These are phyloP conservation scores for Botia almorhae DNA, from an alignment of 2,797 vertebrate genomes.

Conservation along the genomic window DNA sequence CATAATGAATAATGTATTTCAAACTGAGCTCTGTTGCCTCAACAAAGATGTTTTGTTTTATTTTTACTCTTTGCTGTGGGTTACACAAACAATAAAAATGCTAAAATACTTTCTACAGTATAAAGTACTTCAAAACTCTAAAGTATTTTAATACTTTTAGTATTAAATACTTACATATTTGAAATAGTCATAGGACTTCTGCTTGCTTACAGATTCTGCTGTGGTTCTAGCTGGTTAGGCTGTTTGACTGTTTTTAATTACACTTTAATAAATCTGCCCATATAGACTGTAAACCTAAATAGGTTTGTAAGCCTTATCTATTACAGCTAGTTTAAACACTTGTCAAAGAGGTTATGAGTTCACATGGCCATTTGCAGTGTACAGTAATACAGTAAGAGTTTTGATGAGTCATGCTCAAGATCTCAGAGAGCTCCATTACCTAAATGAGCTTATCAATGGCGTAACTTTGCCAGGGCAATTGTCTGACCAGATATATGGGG, in stretches of 20 bases:
- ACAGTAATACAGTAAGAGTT: conserved; percentile 22
- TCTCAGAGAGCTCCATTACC: conserved; percentile 29
- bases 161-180: too few species aligned
- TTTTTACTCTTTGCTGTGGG: too few species aligned
- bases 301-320: too few species aligned
- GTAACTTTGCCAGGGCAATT: conserved; percentile 21
- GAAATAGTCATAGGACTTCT: too few species aligned
- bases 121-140: too few species aligned
- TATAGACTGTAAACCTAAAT: neutral
- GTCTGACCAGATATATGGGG: conserved; percentile 36
- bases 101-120: too few species aligned
- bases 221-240: neutral
- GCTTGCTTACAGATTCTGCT: too few species aligned
- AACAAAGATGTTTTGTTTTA: neutral
- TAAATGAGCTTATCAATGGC: conserved; percentile 36
- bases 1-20: too few species aligned
- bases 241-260: conserved; percentile 9
- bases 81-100: too few species aligned
- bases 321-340: conserved; percentile 1
- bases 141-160: too few species aligned
- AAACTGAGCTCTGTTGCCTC: neutral
- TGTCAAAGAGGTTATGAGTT: neutral
- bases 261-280: neutral
- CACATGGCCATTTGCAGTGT: neutral
- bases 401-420: conserved; percentile 46